Percentiles rank a stretch among this genome's conserved stretches.
These are phyloP conservation scores for Pectinophora gossypiella DNA, from an alignment of 1,140 invertebrate genomes.

Conservation along the genomic window DNA sequence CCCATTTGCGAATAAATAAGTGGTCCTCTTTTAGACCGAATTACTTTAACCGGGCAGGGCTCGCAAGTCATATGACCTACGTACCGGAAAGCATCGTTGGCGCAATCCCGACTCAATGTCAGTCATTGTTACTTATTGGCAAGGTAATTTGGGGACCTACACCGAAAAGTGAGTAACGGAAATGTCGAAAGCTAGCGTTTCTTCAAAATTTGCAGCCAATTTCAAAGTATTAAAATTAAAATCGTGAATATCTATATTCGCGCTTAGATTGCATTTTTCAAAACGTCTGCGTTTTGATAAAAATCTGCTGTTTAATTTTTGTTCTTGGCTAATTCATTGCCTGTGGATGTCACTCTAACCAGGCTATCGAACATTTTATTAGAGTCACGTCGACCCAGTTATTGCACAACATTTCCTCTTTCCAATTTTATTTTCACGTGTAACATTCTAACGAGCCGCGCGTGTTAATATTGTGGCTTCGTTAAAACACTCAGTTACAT, in stretches of 20 bases:
- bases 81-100: not conserved
- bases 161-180: too few relatives aligned
- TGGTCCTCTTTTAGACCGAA: not conserved
- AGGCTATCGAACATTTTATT: not conserved
- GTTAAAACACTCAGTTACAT: slow-evolving; percentile 18
- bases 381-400: not conserved
- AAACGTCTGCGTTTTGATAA: too few relatives aligned
- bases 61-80: not conserved
- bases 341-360: too few relatives aligned
- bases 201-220: too few relatives aligned
- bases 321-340: too few relatives aligned
- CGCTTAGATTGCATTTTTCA: too few relatives aligned
- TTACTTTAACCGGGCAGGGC: not conserved
- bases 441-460: not conserved
- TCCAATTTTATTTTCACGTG: slow-evolving; percentile 7
- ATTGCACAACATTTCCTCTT: slow-evolving; percentile 2
- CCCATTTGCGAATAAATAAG: slow-evolving; percentile 1
- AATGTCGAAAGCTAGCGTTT: too few relatives aligned
- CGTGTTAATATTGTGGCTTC: slow-evolving; percentile 3
- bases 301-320: too few relatives aligned
- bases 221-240: too few relatives aligned
- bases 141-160: too few relatives aligned
- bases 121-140: not conserved
- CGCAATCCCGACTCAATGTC: not conserved
- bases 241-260: too few relatives aligned